Percentiles rank a stretch among this genome's conserved stretches.
These are phyloP conservation scores for Aphidoletes aphidimyza DNA, from an alignment of 2,888 invertebrate genomes.

Conservation along the genomic window DNA sequence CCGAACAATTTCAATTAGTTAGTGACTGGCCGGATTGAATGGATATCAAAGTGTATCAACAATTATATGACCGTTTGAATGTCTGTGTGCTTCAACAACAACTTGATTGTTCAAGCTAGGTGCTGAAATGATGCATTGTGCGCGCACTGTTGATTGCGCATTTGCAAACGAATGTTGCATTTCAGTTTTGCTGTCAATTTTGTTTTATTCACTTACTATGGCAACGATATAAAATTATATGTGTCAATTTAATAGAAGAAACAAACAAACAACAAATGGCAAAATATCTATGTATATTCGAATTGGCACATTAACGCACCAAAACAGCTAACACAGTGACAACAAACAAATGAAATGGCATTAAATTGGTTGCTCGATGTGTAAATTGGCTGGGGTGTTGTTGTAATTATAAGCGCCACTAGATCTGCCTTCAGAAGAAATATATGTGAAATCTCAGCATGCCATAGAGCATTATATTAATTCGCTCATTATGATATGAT, in stretches of 20 bases:
- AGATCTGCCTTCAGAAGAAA: background rate
- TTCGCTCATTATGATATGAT: slow-evolving; percentile 44
- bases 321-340: background rate
- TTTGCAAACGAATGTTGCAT: background rate
- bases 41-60: slow-evolving; percentile 29
- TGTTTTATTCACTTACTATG: slow-evolving; percentile 12
- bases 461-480: slow-evolving; percentile 30
- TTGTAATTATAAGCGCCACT: background rate
- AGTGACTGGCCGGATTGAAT: background rate
- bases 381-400: background rate
- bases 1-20: background rate
- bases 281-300: background rate
- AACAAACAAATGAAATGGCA: background rate
- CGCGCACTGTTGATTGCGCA: slow-evolving; percentile 30
- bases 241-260: slow-evolving; percentile 20
- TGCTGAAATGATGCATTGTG: slow-evolving; percentile 11
- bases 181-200: slow-evolving; percentile 12
- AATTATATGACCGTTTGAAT: background rate
- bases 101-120: slow-evolving; percentile 32
- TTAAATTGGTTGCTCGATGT: too few species aligned
- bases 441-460: slow-evolving; percentile 26
- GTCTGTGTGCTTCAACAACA: slow-evolving; percentile 3
- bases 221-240: background rate
- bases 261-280: background rate
- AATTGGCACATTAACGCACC: slow-evolving; percentile 18